Evolutionary conservation across 2,888 invertebrate species (phyloP), one percentile per base, ranked within the genome.

Genomic region (Ophraella communa): DNA sequence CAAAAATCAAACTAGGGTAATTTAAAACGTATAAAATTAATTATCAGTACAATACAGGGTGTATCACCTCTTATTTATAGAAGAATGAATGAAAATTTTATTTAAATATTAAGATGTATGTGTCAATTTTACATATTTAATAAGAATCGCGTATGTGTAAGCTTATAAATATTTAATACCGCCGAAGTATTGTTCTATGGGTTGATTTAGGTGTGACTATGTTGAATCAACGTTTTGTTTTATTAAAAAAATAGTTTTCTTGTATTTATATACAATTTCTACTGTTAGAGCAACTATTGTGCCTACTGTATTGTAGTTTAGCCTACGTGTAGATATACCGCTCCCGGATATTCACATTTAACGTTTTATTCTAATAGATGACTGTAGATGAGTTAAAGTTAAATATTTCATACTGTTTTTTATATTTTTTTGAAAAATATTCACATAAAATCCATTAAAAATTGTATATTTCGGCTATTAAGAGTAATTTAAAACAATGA

Each of bases 181-280:
- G 51, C 62, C 52, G 49, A 65, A 66, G 67, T 69, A 69, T 69
- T 69, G 69, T 69, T 69, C 69, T 67, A 65, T 58, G 51, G 61
- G 47, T 62, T 64, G 67, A 67, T 69, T 69, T 64, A 66, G 69
- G 69, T 62, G 69, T 64, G 69, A 62, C 65, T 59, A 58, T 63
- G 55, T 59, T 60, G 65, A 69, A 67, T 67, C 67, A 69, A 67
- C 67, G 57, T 67, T 65, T n/a, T 67, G 69, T 70, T 71, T 68
- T 66, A 71, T 71, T 71, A 71, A 56, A 62, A 65, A 71, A 69
- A 68, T 58, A 59, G 61, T 71, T 69, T 71, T 70, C 68, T 69
- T 69, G 64, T 69, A 68, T 65, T 65, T 69, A 66, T 65, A 62
- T 33, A 65, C 51, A 63, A 57, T 63, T 54, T 65, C 65, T 65